Conservation (phyloP, 2,797 vertebrate species). For the Chaetodon trifasciatus region DNA sequence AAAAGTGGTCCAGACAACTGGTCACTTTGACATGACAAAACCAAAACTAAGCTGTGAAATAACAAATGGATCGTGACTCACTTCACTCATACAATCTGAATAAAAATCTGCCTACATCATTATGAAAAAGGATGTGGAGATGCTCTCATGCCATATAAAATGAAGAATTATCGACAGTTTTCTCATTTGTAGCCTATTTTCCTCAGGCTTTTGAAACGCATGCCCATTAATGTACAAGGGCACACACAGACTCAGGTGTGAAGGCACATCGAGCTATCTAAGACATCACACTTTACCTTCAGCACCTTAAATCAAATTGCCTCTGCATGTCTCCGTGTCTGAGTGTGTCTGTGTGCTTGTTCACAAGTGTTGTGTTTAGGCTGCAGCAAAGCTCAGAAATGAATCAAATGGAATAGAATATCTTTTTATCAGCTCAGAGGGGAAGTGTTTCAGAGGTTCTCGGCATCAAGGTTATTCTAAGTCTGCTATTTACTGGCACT, state of each 20-base stretch:
- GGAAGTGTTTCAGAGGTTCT: conserved; percentile 61
- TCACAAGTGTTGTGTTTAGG: conserved; percentile 66
- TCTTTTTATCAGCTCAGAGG: conserved; percentile 66
- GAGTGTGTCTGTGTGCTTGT: conserved; percentile 69
- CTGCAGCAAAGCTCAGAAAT: conserved; percentile 47
- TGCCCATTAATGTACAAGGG: conserved; percentile 40
- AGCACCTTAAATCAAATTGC: conserved; percentile 60
- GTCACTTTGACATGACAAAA: not conserved
- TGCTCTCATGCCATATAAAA: not conserved
- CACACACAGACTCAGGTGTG: conserved; percentile 44
- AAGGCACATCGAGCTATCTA: conserved; percentile 49
- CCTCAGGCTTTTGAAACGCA: conserved; percentile 30
- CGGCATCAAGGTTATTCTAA: conserved; percentile 71
- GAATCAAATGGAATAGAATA: conserved; percentile 59
- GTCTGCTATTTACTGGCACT: conserved; percentile 55
- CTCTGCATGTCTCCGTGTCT: conserved; percentile 45
- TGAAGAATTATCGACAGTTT: conserved; percentile 10
- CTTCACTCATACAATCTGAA: not conserved
- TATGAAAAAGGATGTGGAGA: conserved; percentile 2
- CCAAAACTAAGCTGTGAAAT: not conserved
- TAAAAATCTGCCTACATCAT: not conserved
- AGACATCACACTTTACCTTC: conserved; percentile 70
- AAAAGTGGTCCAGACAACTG: not conserved
- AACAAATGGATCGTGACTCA: not conserved
- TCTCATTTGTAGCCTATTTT: conserved; percentile 20